These are phyloP conservation scores for Danaus plexippus DNA, from an alignment of 1,140 invertebrate genomes.

Conservation along the genomic window DNA sequence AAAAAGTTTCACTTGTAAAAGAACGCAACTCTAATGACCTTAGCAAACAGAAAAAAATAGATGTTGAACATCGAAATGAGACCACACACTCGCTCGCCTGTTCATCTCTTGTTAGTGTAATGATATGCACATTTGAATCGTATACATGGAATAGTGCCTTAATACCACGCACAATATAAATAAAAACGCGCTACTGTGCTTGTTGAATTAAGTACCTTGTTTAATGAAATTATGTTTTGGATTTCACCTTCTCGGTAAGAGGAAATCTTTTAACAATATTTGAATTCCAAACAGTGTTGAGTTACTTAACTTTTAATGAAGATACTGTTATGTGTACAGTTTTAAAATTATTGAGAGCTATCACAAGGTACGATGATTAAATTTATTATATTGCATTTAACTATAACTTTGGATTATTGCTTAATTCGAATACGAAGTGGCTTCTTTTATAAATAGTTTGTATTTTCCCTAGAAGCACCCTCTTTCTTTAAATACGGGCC, in stretches of 20 bases:
- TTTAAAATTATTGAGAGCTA: too few relatives aligned
- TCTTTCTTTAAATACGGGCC: constrained; percentile 35
- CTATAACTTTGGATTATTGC: background rate
- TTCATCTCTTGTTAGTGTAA: constrained; percentile 56
- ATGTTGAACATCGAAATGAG: constrained; percentile 43
- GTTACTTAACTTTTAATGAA: too few relatives aligned
- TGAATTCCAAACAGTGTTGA: too few relatives aligned
- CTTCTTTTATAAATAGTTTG: constrained; percentile 7
- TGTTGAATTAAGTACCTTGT: too few relatives aligned
- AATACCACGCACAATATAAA: too few relatives aligned
- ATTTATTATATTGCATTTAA: too few relatives aligned
- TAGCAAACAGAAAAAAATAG: constrained; percentile 37
- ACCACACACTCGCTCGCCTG: constrained; percentile 57
- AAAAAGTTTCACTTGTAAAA: constrained; percentile 15
- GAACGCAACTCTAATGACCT: constrained; percentile 26
- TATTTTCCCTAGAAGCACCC: constrained; percentile 13
- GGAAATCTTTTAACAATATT: too few relatives aligned
- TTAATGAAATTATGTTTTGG: too few relatives aligned
- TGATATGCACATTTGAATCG: constrained; percentile 65
- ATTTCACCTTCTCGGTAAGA: too few relatives aligned
- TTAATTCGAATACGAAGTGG: constrained; percentile 19
- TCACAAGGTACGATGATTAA: too few relatives aligned
- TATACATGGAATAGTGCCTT: too few relatives aligned
- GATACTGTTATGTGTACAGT: too few relatives aligned
- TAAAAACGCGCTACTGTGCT: background rate